These are phyloP conservation scores for Prunella strophiata DNA, from an alignment of 2,797 vertebrate genomes.

Conservation along the genomic window DNA sequence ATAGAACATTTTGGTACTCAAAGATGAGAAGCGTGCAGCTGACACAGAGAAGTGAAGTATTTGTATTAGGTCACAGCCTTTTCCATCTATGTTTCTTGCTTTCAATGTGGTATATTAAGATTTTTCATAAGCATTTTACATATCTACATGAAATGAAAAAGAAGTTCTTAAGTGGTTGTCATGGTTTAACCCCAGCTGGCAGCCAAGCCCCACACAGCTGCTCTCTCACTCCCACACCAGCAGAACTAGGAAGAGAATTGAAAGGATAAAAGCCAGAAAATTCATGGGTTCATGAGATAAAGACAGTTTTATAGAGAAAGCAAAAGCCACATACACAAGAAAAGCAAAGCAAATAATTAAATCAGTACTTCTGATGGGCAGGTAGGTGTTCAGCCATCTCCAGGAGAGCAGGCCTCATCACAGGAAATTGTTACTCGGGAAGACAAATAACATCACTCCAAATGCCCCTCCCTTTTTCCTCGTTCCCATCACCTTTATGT, in stretches of 20 bases:
- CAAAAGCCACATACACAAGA: background rate
- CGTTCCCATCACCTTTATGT: background rate
- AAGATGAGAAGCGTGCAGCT: background rate
- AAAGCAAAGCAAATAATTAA: background rate
- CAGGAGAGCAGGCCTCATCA: too few relatives aligned
- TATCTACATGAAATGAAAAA: background rate
- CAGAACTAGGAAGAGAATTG: accelerated
- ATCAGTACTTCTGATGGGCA: background rate
- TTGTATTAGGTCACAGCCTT: background rate
- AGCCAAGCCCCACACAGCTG: background rate
- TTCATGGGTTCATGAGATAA: background rate
- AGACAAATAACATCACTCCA: background rate
- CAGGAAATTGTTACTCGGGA: background rate
- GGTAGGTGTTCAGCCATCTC: background rate
- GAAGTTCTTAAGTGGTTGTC: background rate
- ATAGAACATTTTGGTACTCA: background rate
- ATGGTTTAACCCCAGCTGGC: background rate
- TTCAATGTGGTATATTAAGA: background rate
- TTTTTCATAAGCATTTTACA: background rate
- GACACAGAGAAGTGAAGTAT: background rate
- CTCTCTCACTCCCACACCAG: background rate
- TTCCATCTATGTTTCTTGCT: background rate
- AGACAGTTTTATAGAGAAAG: background rate
- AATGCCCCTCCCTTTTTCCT: background rate
- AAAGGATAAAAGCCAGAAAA: background rate